phyloP scores from a whole-genome alignment of 2,888 invertebrate genomes.

The Chrysopilus asiliformis region DNA sequence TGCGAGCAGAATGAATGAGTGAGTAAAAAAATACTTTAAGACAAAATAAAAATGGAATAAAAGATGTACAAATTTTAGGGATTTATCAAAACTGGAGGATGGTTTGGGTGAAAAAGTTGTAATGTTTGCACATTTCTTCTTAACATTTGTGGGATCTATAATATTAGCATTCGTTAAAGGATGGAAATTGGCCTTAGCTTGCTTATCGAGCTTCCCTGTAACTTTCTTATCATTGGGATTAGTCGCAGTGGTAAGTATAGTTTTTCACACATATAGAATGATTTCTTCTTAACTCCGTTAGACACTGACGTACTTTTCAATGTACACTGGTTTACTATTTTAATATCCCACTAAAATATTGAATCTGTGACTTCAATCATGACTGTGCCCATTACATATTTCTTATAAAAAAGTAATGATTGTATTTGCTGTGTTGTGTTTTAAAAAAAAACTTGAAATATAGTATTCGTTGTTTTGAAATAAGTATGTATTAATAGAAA shows the following conservation, averaged over 20 bases:
- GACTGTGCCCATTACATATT: too few species aligned
- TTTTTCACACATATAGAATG: constrained; percentile 55
- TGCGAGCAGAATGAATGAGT: constrained; percentile 63
- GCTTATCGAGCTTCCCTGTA: constrained; percentile 56
- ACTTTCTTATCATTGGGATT: constrained; percentile 49
- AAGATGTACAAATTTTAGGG: too few species aligned
- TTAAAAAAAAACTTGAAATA: too few species aligned
- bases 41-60: too few species aligned
- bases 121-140: constrained; percentile 55
- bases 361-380: too few species aligned
- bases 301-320: too few species aligned
- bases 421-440: too few species aligned
- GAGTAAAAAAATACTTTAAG: constrained; percentile 22
- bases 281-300: too few species aligned
- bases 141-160: constrained; percentile 54
- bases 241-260: constrained; percentile 50
- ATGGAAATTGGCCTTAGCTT: constrained; percentile 69
- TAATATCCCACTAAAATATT: too few species aligned
- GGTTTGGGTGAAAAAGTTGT: constrained; percentile 73
- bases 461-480: too few species aligned
- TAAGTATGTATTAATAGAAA: too few species aligned
- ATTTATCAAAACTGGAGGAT: constrained; percentile 62
- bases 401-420: too few species aligned
- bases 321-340: constrained; percentile 29
- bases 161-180: constrained; percentile 59